Evolutionary conservation across 1,140 invertebrate species (phyloP).

Genomic region (Teleogryllus occipitalis): DNA sequence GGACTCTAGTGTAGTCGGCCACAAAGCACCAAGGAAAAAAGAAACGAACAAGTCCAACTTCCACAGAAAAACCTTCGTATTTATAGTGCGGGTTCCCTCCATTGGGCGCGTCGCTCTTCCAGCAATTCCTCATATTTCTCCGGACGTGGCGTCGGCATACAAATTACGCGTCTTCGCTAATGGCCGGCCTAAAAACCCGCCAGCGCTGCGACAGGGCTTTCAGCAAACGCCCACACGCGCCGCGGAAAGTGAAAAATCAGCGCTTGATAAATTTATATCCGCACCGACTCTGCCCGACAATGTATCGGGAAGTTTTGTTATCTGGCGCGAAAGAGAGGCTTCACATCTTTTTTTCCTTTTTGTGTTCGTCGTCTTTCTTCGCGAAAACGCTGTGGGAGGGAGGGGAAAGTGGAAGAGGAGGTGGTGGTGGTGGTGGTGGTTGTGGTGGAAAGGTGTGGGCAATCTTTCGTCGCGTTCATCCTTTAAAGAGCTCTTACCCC

Average conservation of each 20-base stretch:
- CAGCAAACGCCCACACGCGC: background rate
- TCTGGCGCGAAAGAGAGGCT: background rate
- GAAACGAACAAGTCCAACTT: background rate
- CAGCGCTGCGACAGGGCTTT: background rate
- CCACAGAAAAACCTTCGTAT: background rate
- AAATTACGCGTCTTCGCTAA: background rate
- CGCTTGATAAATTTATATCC: background rate
- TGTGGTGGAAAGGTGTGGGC: background rate
- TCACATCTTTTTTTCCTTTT: background rate
- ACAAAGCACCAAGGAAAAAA: background rate
- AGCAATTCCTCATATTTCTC: background rate
- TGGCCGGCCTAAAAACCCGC: background rate
- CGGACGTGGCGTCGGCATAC: background rate
- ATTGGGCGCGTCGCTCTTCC: background rate
- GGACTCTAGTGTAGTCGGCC: too few species aligned
- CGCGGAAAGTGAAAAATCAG: background rate
- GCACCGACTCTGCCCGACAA: background rate
- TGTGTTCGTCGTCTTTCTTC: background rate
- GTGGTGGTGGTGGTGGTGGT: too few species aligned
- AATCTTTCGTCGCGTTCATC: background rate
- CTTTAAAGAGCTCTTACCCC: background rate
- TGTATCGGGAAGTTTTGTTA: background rate
- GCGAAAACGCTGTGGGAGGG: too few species aligned
- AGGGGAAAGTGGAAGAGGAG: too few species aligned
- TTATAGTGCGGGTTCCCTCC: background rate